phyloP scores from a whole-genome alignment of 1,140 invertebrate species.

The Paraescarpia echinospica region DNA sequence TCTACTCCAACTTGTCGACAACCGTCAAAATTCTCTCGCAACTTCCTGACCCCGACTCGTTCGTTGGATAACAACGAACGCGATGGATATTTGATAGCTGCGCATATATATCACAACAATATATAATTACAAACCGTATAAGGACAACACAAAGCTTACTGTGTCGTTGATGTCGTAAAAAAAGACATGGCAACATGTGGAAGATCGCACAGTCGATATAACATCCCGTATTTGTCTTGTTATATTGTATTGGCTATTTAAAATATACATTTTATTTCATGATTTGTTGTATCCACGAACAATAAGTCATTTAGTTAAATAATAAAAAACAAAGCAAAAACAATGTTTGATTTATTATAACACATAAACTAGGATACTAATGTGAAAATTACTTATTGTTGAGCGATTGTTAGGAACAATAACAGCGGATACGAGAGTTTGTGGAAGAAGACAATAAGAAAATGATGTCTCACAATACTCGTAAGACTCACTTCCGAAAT shows the following conservation, averaged over 20 bases:
- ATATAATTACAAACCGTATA: neutral
- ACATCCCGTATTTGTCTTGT: neutral
- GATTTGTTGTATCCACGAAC: no score
- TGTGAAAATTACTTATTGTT: no score
- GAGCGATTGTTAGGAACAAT: no score
- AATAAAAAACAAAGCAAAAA: no score
- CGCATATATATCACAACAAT: neutral
- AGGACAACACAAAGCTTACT: neutral
- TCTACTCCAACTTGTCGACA: slow-evolving; percentile 10
- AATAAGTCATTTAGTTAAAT: no score
- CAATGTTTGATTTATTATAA: no score
- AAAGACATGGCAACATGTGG: neutral
- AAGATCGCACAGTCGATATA: neutral
- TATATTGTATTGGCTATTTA: neutral
- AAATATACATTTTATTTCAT: neutral
- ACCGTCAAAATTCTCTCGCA: neutral
- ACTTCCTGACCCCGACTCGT: neutral
- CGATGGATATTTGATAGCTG: neutral
- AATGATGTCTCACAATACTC: no score
- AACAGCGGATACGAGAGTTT: no score
- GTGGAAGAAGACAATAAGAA: no score
- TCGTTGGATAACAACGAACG: neutral
- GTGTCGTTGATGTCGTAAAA: neutral
- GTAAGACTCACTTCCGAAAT: no score
- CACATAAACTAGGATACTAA: no score